Percentiles rank a stretch among this genome's conserved stretches.
These are phyloP conservation scores for Listronotus bonariensis DNA, from an alignment of 1,140 invertebrate genomes.

Conservation along the genomic window DNA sequence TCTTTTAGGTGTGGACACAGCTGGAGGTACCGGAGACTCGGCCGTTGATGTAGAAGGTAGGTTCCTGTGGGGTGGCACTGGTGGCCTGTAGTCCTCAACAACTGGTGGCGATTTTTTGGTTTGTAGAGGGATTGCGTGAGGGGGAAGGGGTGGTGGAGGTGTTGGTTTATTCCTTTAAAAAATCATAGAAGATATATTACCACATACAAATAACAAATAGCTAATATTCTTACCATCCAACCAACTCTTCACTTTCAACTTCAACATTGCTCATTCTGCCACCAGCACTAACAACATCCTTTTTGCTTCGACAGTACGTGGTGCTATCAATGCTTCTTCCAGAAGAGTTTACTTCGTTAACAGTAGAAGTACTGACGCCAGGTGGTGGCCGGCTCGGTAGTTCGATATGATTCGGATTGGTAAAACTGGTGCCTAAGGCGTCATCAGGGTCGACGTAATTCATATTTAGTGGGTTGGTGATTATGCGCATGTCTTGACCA, in stretches of 20 bases:
- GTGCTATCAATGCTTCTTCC: conserved; percentile 65
- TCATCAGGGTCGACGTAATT: conserved; percentile 69
- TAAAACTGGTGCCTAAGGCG: conserved; percentile 65
- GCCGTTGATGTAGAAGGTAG: conserved; percentile 47
- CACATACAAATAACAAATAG: too few relatives aligned
- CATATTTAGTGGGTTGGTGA: conserved; percentile 73
- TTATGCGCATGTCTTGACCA: conserved; percentile 70
- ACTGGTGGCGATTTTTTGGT: conserved; percentile 10
- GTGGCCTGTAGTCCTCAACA: conserved; percentile 75
- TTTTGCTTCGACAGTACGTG: conserved; percentile 70
- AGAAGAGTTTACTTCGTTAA: conserved; percentile 53
- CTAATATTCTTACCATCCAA: conserved; percentile 47
- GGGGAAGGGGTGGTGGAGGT: conserved; percentile 60
- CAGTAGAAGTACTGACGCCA: conserved; percentile 16
- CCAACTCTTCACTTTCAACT: conserved; percentile 43
- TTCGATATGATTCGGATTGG: conserved; percentile 75
- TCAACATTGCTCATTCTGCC: conserved; percentile 36
- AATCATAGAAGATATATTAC: conserved; percentile 4
- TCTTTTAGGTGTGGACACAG: conserved; percentile 26
- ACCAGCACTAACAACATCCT: conserved; percentile 7
- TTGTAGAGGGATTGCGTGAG: conserved; percentile 58
- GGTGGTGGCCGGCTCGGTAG: conserved; percentile 58
- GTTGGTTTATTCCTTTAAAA: conserved; percentile 53
- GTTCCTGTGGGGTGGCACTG: conserved; percentile 86
- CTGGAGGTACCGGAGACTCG: conserved; percentile 23